Evolutionary conservation across 2,888 invertebrate genomes (phyloP), one percentile per base, ranked within the genome.

Genomic region (Vanessa cardui): DNA sequence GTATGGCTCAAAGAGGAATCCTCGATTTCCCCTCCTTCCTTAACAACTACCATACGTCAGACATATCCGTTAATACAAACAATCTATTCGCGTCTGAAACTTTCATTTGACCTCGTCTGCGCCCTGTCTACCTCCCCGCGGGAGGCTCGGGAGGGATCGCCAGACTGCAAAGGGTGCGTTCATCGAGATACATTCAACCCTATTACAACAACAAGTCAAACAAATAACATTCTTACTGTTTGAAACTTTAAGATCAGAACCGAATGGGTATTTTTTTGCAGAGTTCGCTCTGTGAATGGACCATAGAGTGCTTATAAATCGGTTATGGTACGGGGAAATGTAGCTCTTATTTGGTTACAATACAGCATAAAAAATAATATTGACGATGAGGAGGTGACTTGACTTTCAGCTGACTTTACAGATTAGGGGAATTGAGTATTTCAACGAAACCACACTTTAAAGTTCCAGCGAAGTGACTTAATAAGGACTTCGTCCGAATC

Each of bases 91-190:
- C 71, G 81, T 77, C 84, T 87, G 84, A 87, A 88, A 87, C 80
- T 87, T 87, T 85, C 82, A 86, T 76, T 73, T 83, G 79, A 81
- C 82, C 83, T 83, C 79, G 82, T 81, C 83, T 80, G 76, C 78
- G 73, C 80, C 79, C 79, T 72, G 72, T 72, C 76, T 72, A 65
- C 72, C 75, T 54, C 54, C 76, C 75, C 76, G 71, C 66, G 70
- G 72, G 76, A 80, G 67, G 70, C 68, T 61, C 69, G 61, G 62
- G 56, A 52, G 59, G 67, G 69, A 71, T 76, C 78, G 66, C 69
- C 68, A 72, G 75, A 70, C 71, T 68, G 72, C 58, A 64, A 64
- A 71, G 75, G 74, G 73, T 72, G 69, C 75, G 58, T 63, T 65
- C 31, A 44, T 58, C 44, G 21, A 61, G 47, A 31, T 61, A 59